Base-by-base conservation (phyloP, 2,113 vertebrate species). In the Lampris megalopsis region DNA sequence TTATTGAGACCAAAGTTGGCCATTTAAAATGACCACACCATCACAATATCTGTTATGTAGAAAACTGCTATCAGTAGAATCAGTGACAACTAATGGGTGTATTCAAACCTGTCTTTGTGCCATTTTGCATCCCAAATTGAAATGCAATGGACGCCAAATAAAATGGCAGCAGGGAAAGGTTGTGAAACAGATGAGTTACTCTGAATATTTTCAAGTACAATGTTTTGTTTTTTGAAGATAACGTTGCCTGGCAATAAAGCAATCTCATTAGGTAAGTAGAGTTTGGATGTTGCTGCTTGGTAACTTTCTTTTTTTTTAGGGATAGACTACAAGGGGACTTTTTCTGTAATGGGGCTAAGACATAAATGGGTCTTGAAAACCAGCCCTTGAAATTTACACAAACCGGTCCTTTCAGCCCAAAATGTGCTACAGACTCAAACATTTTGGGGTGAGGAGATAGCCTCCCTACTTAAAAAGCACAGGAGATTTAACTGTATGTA, bases 201-300 rank as follows among this genome's bases (percentile, higher is more conserved):
- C 50, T 8, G 40, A 52, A 52, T 65, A 9, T 10, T 77, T 77
- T 9, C 10, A 49, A 4, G 38, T 47, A 1, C 10, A 56, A 48
- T 43, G 37, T 36, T 10, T 11, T 4, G 7, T 45, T 45, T 24
- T 24, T 24, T 24, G 24, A 24, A 45, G 43, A 1, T 5, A 53
- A 13, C 13, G 54, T 75, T 71, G 59, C 53, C 8, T 49, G 36
- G 48, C 52, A 53, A 59, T 9, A 63, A 57, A 11, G 24, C 10
- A 2, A 1, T 24, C 41, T 63, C 3, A 37, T 45, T 75, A 8
- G 42, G 38, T 63, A 45, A 68, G 41, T 38, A 37, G 11, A 9
- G 5, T 10, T 63, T 38, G 9, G 56, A 36, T 37, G 3, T 9
- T 58, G 38, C 9, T 53, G 50, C 50, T 37, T 38, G 38, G 56